Evolutionary conservation across 1,140 invertebrate species (phyloP).

Genomic region (Pogonomyrmex barbatus): DNA sequence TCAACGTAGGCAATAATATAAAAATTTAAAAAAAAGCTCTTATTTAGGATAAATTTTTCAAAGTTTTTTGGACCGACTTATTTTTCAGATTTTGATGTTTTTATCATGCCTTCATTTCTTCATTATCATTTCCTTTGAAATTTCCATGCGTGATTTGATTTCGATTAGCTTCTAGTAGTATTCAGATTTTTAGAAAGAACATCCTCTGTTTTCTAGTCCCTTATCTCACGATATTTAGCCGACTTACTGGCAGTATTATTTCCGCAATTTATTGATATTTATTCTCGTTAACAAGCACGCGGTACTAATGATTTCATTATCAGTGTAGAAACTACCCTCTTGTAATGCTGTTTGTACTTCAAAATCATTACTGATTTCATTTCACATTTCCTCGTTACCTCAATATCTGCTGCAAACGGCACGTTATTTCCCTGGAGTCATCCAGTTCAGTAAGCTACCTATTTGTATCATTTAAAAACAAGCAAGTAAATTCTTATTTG

Average conservation of each 20-base stretch:
- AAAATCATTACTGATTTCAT: background rate
- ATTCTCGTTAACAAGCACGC: slow-evolving; percentile 4
- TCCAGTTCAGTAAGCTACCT: background rate
- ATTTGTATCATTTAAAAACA: background rate
- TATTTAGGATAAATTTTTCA: background rate
- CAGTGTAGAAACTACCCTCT: background rate
- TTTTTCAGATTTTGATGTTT: background rate
- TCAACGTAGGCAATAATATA: background rate
- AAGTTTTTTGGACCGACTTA: background rate
- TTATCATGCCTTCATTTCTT: background rate
- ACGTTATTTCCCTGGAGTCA: background rate
- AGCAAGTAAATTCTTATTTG: background rate
- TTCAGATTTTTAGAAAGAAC: background rate
- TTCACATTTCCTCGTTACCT: background rate
- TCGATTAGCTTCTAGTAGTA: background rate
- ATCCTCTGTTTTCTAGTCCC: background rate
- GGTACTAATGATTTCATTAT: slow-evolving; percentile 16
- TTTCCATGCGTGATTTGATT: background rate
- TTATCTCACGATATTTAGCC: background rate
- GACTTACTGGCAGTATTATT: slow-evolving; percentile 18
- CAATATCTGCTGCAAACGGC: background rate
- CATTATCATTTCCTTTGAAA: background rate
- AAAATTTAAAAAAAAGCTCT: background rate
- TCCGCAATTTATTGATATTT: background rate
- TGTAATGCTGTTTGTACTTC: background rate